Evolutionary conservation across 2,797 vertebrate genomes (phyloP).

Genomic region (Tenualosa thibaudeaui): DNA sequence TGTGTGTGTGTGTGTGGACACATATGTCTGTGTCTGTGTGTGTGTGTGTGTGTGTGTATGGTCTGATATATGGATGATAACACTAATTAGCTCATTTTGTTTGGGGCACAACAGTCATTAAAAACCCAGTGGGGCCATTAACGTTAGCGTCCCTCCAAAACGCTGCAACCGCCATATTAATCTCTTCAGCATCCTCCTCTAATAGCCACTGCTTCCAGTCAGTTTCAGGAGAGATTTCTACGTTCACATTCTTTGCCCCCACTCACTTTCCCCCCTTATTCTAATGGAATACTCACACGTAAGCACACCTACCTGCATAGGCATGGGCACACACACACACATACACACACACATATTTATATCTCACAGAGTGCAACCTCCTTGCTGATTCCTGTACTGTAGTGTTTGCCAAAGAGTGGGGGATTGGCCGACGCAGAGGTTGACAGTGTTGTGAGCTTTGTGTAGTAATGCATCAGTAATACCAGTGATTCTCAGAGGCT

Average conservation of each 20-base stretch:
- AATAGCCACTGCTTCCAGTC: slow-evolving; percentile 80
- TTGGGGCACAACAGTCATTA: slow-evolving; percentile 85
- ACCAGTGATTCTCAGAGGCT: slow-evolving; percentile 68
- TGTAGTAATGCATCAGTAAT: slow-evolving; percentile 72
- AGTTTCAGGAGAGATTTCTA: slow-evolving; percentile 74
- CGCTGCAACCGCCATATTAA: slow-evolving; percentile 74
- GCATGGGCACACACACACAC: background rate
- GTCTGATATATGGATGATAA: slow-evolving; percentile 83
- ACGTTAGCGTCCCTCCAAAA: slow-evolving; percentile 82
- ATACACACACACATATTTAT: background rate
- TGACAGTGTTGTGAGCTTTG: slow-evolving; percentile 69
- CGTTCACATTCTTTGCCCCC: slow-evolving; percentile 42
- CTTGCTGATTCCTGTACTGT: slow-evolving; percentile 53
- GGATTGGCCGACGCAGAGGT: slow-evolving; percentile 54
- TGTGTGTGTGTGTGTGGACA: slow-evolving; percentile 59
- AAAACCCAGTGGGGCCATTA: slow-evolving; percentile 84
- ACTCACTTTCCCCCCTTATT: slow-evolving; percentile 41
- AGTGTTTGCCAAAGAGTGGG: slow-evolving; percentile 55
- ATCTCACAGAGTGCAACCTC: slow-evolving; percentile 55
- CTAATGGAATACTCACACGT: background rate
- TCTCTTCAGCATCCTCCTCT: slow-evolving; percentile 71
- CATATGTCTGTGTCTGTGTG: slow-evolving; percentile 35
- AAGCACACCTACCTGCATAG: background rate
- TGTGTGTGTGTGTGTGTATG: slow-evolving; percentile 67
- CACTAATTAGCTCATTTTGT: slow-evolving; percentile 86